Evolutionary conservation across 2,113 vertebrate species (phyloP), one percentile per base, ranked within the genome.

Genomic region (Actinemys pallida): DNA sequence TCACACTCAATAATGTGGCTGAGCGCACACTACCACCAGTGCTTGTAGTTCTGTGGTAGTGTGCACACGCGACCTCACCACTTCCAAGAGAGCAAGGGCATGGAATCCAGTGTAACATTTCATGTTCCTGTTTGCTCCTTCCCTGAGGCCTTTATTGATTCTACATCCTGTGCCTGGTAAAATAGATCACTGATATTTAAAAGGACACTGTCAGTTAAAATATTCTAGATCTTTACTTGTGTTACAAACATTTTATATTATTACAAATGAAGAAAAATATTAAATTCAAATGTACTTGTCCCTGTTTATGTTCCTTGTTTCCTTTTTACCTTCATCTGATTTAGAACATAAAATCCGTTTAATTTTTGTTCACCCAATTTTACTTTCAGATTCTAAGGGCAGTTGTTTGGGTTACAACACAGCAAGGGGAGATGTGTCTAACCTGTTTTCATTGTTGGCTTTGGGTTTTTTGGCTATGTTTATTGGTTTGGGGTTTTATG

Each of bases 391-490:
- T 91, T 89, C 59, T 47, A 1, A 10, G 45, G 92, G 72, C 49
- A 81, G 81, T 88, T 62, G 27, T 75, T 84, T 83, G 53, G 89
- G 89, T 93, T 94, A 86, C 93, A 95, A 83, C 81, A 56, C 86
- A 62, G 90, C 65, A 65, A 90, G 86, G 75, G 13, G 59, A 50
- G 81, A 10, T 39, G 78, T 87, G 8, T 0, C 4, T 39, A 27
- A 81, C 82, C 72, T n/a, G 90, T 13, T 92, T 80, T 88, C 87
- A 62, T 31, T 76, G 94, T 93, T 69, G 62, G 62, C 31, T 69
- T 91, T 75, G 57, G 93, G 90, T 49, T 83, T 50, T 90, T 52
- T 16, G n/a, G 82, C 0, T 11, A 14, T 75, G 72, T 45, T 22
- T 45, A 76, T 45, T 45, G n/a, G 10, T 24, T 45, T 76, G 11